Evolutionary conservation across 2,113 vertebrate species (phyloP).

Genomic region (Spilogale gracilis): DNA sequence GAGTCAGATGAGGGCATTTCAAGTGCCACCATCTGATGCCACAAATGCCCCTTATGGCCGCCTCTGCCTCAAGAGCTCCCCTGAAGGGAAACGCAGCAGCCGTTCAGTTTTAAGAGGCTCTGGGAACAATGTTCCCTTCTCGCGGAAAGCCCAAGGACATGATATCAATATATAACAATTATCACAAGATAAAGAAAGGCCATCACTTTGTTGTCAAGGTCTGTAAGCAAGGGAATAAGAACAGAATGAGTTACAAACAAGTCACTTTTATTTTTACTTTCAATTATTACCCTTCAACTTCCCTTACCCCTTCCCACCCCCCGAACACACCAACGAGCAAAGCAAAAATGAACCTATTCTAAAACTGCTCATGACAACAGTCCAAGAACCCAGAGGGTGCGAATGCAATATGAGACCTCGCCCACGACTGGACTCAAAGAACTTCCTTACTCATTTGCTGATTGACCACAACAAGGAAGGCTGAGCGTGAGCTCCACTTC

Average conservation of each 20-base stretch:
- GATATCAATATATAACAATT: slow-evolving; percentile 17
- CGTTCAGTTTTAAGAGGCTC: not conserved
- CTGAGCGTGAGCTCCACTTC: not conserved
- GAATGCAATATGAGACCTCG: not conserved
- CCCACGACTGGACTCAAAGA: not conserved
- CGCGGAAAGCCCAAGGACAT: slow-evolving; percentile 30
- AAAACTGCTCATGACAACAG: not conserved
- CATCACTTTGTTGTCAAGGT: not conserved
- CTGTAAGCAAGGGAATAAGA: not conserved
- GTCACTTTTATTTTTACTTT: slow-evolving; percentile 66
- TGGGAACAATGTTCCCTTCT: slow-evolving; percentile 6
- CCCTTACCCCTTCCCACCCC: not conserved
- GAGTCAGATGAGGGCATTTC: slow-evolving; percentile 4
- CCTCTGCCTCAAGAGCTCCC: not conserved
- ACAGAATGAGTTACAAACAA: slow-evolving; percentile 42
- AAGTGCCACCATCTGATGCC: not conserved
- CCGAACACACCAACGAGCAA: slow-evolving; percentile 27
- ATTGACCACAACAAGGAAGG: not conserved
- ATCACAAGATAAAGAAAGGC: not conserved
- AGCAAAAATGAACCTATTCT: slow-evolving; percentile 50
- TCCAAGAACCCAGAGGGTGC: slow-evolving; percentile 12
- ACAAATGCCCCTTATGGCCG: not conserved
- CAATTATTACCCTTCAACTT: slow-evolving; percentile 60
- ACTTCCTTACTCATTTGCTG: not conserved
- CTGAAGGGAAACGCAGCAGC: not conserved